Base-by-base conservation (phyloP, 1,140 invertebrate species). In the Microplitis mediator region DNA sequence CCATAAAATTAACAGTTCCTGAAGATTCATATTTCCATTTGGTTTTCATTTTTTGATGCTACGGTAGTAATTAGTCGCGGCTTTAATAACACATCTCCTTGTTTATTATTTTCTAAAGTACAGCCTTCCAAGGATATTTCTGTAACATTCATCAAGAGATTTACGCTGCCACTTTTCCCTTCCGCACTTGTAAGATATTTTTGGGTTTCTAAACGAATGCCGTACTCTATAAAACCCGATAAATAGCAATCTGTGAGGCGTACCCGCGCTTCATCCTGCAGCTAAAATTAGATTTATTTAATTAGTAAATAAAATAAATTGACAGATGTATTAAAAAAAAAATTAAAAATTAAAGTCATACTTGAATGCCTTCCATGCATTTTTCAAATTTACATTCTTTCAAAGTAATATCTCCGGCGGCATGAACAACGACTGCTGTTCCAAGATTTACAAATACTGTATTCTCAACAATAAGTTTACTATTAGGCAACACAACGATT, bases 341-440 rank as follows among this genome's bases (percentile, higher is more conserved):
- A 71, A 14, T n/a, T n/a, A n/a, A n/a, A n/a, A n/a, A n/a, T n/a
- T 13, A 60, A 56, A n/a, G 32, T 23, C 34, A 62, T 81, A 87
- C 85, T 80, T 83, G 78, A 58, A 87, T 69, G 35, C 85, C 86
- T 72, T 86, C 84, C 1, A 74, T 62, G 50, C 85, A 85, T 60
- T 79, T 73, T 72, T 82, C 76, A 74, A 86, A 86, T 14, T 31
- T 75, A 51, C 85, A 86, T 54, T 80, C 69, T 35, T 76, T 73
- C 69, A 86, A 78, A 34, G 60, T 39, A 4, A 77, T 79, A 71
- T 85, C 75, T 39, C 81, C 84, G 14, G 63, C 73, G 67, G 75
- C 71, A 69, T 85, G 82, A 67, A 85, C 69, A 60, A 81, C 78
- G 39, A 85, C 16, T 23, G 78, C 81, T 8, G 80, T 86, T 23